Evolutionary conservation across 2,113 vertebrate species (phyloP), one percentile per base, ranked within the genome.

Genomic region (Planiliza haematocheilus): DNA sequence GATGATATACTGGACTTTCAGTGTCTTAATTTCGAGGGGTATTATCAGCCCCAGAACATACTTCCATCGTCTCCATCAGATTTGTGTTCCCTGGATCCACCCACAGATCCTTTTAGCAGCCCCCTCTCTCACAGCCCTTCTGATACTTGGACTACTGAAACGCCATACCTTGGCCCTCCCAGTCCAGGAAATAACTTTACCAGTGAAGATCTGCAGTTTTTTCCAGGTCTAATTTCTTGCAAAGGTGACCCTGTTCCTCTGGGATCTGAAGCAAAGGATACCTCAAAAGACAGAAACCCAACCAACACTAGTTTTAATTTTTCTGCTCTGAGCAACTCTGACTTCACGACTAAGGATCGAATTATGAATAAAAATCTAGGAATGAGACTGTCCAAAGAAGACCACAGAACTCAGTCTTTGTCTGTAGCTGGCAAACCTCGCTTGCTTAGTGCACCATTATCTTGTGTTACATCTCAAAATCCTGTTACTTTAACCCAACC

Each of bases 1-100:
- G 94, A 94, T 1, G 93, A 94, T 43, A 81, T 94, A 10, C 86
- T 95, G 43, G 94, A 95, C 60, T 94, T 94, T 65, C 94, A 92
- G 79, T 93, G 91, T 82, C 88, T 95, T 50, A 94, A 93, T 75
- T 93, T 95, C 14, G 94, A 95, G 59, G 89, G 92, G 0, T 94
- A 93, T 24, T 92, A 94, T 49, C 93, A 94, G 56, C 82, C 92
- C 9, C 94, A 92, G 81, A 93, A 81, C 70, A 92, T 89, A 7
- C 91, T 94, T 21, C 89, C 89, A 4, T 92, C 83, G 1, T 86
- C 94, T 16, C 90, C 93, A 0, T 91, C 92, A 0, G 93, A 93
- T 30, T 88, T 94, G 51, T 94, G 93, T 55, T 88, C 91, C 0
- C 81, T 92, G 13, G 93, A 94, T 43, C 91, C 92, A 8, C 91